Evolutionary conservation across 2,797 vertebrate genomes (phyloP).

Genomic region (Acipenser ruthenus): DNA sequence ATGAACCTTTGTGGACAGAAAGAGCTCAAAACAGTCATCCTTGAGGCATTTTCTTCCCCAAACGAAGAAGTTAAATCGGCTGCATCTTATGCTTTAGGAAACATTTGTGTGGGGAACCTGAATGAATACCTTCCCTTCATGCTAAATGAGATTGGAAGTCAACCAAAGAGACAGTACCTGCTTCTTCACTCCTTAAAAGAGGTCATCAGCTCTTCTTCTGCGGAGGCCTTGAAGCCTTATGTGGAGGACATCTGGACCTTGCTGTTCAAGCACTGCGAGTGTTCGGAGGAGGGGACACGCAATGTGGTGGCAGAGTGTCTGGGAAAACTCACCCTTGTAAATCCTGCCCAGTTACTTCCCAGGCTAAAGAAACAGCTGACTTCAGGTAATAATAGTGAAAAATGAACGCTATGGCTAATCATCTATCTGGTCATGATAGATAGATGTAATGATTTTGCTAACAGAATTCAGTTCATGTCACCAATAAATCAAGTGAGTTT

Average conservation of each 20-base stretch:
- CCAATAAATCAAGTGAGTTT: too few species aligned
- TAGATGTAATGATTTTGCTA: too few species aligned
- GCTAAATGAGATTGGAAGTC: slow-evolving; percentile 73
- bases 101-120: slow-evolving; percentile 72
- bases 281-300: slow-evolving; percentile 80
- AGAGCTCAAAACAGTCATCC: slow-evolving; percentile 74
- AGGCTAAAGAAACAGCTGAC: slow-evolving; percentile 73
- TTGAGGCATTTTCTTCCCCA: slow-evolving; percentile 77
- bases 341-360: slow-evolving; percentile 71
- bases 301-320: slow-evolving; percentile 87
- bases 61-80: slow-evolving; percentile 83
- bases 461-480: too few species aligned
- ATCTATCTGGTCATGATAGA: background rate
- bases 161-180: slow-evolving; percentile 82
- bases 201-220: slow-evolving; percentile 70
- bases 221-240: slow-evolving; percentile 62
- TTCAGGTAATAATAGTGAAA: slow-evolving; percentile 56
- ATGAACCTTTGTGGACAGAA: slow-evolving; percentile 66
- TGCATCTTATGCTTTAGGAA: slow-evolving; percentile 78
- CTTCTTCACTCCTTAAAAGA: slow-evolving; percentile 86
- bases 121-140: slow-evolving; percentile 81
- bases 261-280: slow-evolving; percentile 79
- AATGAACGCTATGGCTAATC: background rate
- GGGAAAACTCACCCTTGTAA: slow-evolving; percentile 76
- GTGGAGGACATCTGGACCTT: slow-evolving; percentile 84